Base-by-base conservation (phyloP, 2,797 vertebrate species). In the Gymnoscopelus braueri region DNA sequence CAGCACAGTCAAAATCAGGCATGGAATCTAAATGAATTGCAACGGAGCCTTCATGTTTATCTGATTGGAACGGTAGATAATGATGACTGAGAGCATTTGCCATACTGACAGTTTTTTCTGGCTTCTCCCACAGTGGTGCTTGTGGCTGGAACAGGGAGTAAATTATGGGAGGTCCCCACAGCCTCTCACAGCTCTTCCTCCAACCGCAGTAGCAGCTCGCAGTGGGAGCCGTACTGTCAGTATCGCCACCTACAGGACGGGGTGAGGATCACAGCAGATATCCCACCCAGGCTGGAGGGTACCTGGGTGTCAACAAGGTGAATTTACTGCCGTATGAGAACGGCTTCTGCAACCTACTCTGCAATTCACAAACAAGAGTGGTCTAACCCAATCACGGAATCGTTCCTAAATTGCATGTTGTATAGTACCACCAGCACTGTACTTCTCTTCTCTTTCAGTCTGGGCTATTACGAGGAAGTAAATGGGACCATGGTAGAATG, bases 241-340 rank as follows among this genome's bases (percentile, higher is more conserved):
- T 85, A 92, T 62, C 93, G 75, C 87, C 94, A 93, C 86, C 91
- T 92, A 69, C 92, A 95, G 88, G 92, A 94, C 54, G 86, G 84
- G 58, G 84, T 81, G 9, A 87, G 83, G 69, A 90, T 93, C 81
- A 92, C 93, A 24, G 90, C 92, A 1, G 86, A 91, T 44, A 72
- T 93, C 60, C 95, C 95, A 1, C 95, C 95, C 5, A 92, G 85
- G 61, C 90, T 97, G 63, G 92, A 96, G 0, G 95, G 96, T 3
- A 94, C 92, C 11, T 98, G 96, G 96, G 92, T 96, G 77, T 97
- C 96, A 72, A 96, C 95, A 2, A 94, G 95, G 95, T 95, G 86
- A 88, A 47, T 13, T 7, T n/a, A 26, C 4, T 0, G 5, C 12
- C n/a, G 19, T 1, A 55, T 19, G 54, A 19, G 54, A 3, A 19